A percentile compares a stretch with the other conserved stretches of the same genome.
These are phyloP conservation scores for Stenopsyche tienmushanensis DNA, from an alignment of 1,140 invertebrate species.

Conservation along the genomic window DNA sequence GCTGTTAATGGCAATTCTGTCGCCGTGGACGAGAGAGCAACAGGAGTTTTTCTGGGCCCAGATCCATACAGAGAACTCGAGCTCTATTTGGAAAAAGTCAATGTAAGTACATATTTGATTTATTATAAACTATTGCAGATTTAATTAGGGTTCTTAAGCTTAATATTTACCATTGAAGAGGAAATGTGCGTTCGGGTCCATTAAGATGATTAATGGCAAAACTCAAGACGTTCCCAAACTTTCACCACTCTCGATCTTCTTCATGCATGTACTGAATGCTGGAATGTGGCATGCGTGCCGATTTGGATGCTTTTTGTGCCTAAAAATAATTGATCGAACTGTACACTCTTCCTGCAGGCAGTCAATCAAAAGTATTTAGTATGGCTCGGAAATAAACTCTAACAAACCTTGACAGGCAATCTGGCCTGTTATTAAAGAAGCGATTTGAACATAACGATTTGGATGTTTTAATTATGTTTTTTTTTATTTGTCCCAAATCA, in stretches of 20 bases:
- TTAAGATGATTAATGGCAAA: neutral
- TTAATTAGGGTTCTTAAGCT: neutral
- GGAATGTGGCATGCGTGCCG: neutral
- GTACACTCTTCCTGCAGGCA: conserved; percentile 13
- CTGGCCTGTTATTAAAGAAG: too few species aligned
- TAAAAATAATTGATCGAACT: conserved; percentile 2
- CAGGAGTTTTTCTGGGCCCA: conserved; percentile 43
- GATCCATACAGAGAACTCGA: conserved; percentile 51
- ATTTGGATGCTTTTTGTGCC: neutral
- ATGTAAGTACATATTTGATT: conserved; percentile 43
- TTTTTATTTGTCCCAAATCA: too few species aligned
- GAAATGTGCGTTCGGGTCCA: neutral
- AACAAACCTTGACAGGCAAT: conserved; percentile 22
- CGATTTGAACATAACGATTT: too few species aligned
- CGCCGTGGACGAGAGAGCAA: conserved; percentile 42
- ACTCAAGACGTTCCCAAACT: conserved; percentile 6
- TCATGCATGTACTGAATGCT: neutral
- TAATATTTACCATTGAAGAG: neutral
- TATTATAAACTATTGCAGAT: conserved; percentile 9
- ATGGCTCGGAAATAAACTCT: conserved; percentile 5
- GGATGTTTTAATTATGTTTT: too few species aligned
- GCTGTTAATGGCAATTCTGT: conserved; percentile 28
- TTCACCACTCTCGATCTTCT: conserved; percentile 10
- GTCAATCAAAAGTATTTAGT: conserved; percentile 12
- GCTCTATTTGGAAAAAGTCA: conserved; percentile 50